Conservation (phyloP, 2,113 vertebrate species). For the Crotalus horridus region DNA sequence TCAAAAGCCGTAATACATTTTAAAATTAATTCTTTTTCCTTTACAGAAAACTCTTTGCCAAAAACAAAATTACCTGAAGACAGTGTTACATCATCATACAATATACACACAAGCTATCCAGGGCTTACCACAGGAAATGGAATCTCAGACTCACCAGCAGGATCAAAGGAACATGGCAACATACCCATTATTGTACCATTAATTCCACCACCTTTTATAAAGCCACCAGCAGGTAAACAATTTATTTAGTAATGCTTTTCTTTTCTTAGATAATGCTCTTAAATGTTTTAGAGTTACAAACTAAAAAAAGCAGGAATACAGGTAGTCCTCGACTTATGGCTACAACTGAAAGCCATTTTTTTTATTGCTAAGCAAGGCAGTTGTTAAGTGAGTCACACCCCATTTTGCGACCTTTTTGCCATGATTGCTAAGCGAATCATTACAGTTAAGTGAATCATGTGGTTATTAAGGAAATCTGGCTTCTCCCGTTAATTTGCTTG, state of each 20-base stretch:
- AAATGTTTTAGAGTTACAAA: constrained; percentile 21
- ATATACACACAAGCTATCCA: constrained; percentile 87
- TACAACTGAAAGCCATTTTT: background rate
- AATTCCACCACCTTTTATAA: constrained; percentile 96
- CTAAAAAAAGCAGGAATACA: background rate
- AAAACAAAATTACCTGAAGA: constrained; percentile 88
- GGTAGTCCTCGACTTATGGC: background rate
- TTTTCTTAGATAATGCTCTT: background rate
- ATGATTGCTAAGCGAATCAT: background rate
- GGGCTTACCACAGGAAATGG: constrained; percentile 89
- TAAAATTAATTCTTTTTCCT: constrained; percentile 62
- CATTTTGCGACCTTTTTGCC: background rate
- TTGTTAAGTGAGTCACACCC: background rate
- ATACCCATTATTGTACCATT: constrained; percentile 95
- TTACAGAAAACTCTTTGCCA: constrained; percentile 97
- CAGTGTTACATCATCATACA: constrained; percentile 85
- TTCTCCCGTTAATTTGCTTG: background rate
- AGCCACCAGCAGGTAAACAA: constrained; percentile 90
- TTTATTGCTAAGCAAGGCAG: background rate
- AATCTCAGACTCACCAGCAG: constrained; percentile 84
- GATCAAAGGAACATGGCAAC: constrained; percentile 89
- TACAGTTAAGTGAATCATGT: background rate
- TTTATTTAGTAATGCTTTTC: constrained; percentile 33
- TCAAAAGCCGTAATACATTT: constrained; percentile 45
- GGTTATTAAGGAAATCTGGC: background rate